These are phyloP conservation scores for Xestia ashworthii DNA, from an alignment of 2,888 invertebrate genomes.

Conservation along the genomic window DNA sequence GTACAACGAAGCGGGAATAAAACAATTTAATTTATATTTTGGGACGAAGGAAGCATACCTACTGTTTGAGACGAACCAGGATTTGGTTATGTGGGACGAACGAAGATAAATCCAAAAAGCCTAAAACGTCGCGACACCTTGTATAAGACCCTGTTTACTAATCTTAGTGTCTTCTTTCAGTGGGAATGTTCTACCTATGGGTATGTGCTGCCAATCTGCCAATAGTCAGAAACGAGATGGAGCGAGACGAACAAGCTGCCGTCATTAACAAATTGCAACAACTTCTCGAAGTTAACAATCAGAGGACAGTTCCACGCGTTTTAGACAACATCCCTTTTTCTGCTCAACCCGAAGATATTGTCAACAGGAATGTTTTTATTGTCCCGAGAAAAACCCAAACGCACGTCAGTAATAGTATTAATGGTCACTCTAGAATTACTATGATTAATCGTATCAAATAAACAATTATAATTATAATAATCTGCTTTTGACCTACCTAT, in stretches of 20 bases:
- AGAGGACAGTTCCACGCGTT: slow-evolving; percentile 46
- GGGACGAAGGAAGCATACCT: too few relatives aligned
- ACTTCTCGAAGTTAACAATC: slow-evolving; percentile 74
- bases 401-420: slow-evolving; percentile 17
- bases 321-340: slow-evolving; percentile 65
- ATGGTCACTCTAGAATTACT: slow-evolving; percentile 32
- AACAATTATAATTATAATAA: slow-evolving; percentile 14
- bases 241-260: slow-evolving; percentile 81
- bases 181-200: slow-evolving; percentile 88
- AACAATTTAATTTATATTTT: too few relatives aligned
- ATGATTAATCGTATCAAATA: slow-evolving; percentile 45
- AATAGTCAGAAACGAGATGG: slow-evolving; percentile 84
- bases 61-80: too few relatives aligned
- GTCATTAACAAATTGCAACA: slow-evolving; percentile 79
- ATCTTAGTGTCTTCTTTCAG: slow-evolving; percentile 68
- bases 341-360: slow-evolving; percentile 38
- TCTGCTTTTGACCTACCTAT: slow-evolving; percentile 8
- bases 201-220: slow-evolving; percentile 85
- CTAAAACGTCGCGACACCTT: too few relatives aligned
- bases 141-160: neutral
- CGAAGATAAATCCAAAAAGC: too few relatives aligned
- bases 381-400: slow-evolving; percentile 36
- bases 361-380: slow-evolving; percentile 60
- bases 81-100: too few relatives aligned
- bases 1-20: too few relatives aligned